Evolutionary conservation across 2,888 invertebrate species (phyloP), one percentile per base, ranked within the genome.

Genomic region (Cordilura impudica): DNA sequence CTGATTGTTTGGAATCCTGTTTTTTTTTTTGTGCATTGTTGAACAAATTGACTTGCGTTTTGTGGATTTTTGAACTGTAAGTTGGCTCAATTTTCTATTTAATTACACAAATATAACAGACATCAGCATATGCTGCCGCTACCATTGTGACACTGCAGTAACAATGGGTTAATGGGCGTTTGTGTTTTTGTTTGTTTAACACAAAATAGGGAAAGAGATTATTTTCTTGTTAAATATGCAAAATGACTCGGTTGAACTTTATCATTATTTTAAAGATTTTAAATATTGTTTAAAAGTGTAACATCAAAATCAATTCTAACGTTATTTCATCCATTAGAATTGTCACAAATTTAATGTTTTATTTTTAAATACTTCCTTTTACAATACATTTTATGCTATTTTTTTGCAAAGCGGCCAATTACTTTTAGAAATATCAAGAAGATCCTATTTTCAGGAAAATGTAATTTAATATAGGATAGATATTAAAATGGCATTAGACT

Each of bases 51-150:
- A 70, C 60, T 73, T 75, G 67, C 1, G 58, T 73, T 71, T 73
- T 56, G 53, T 67, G 74, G 61, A 45, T 53, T 61, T 74, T 80
- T 75, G 58, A 66, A 65, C 18, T 39, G 51, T 26, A 56, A 78
- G 72, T 73, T 73, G 74, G 70, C 79, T 70, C 78, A 81, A 83
- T 83, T 83, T 82, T 80, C 79, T 78, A 80, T 78, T 79, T 81
- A 83, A 82, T 83, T 83, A 80, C 77, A 80, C 80, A 78, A 75
- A 76, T 56, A 81, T 78, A 83, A 82, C 63, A 67, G 58, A 18
- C 19, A 60, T 43, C 4, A 39, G 19, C 60, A 53, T 21, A 29
- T 58, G 56, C 35, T 18, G 56, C 53, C 14, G 39, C 10, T 56
- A n/a, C n/a, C n/a, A 2, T 29, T 3, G 14, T 19, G 21, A 47